These are phyloP conservation scores for Andrena bicolor DNA, from an alignment of 2,888 invertebrate species.

Conservation along the genomic window DNA sequence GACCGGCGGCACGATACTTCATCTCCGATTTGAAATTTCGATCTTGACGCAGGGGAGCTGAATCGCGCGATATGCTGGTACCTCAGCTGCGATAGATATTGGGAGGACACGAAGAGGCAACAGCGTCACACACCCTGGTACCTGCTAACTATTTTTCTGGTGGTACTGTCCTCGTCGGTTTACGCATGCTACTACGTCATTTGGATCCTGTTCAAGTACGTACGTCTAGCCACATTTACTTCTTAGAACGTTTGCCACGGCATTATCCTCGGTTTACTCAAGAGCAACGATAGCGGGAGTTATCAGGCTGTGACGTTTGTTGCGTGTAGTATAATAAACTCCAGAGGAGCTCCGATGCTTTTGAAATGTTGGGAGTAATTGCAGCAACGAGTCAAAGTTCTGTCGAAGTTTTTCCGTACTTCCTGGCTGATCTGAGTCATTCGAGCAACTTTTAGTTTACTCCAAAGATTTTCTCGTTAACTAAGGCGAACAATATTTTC, in stretches of 20 bases:
- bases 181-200: slow-evolving; percentile 97
- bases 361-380: background rate
- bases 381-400: background rate
- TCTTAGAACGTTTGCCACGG: background rate
- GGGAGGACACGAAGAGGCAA: slow-evolving; percentile 93
- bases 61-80: slow-evolving; percentile 97
- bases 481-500: too few relatives aligned
- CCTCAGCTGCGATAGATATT: slow-evolving; percentile 95
- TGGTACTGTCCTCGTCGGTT: slow-evolving; percentile 92
- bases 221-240: slow-evolving; percentile 34
- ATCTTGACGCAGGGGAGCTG: slow-evolving; percentile 90
- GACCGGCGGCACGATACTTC: background rate
- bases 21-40: background rate
- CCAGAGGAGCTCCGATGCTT: background rate
- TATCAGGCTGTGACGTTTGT: background rate
- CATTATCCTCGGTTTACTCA: background rate
- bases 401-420: background rate
- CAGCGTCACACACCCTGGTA: slow-evolving; percentile 94
- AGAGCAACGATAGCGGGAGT: background rate
- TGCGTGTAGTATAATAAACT: too few relatives aligned
- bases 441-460: background rate
- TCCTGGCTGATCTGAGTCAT: background rate
- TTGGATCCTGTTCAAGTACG: slow-evolving; percentile 95
- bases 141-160: slow-evolving; percentile 90
- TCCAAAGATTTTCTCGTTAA: too few relatives aligned